Conservation (phyloP, 2,888 invertebrate genomes). For the Calliopum simillimum region DNA sequence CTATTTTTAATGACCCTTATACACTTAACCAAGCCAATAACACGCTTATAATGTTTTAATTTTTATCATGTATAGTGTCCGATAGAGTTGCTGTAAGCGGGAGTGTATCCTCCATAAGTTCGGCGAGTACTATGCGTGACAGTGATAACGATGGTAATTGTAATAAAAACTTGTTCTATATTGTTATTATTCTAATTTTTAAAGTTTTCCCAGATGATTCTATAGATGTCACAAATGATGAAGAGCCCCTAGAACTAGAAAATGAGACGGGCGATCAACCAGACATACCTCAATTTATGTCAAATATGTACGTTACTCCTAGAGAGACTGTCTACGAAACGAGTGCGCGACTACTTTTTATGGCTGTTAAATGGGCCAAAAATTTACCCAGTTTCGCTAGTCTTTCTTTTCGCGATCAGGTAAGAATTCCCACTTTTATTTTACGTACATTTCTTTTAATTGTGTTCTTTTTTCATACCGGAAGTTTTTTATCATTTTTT, state of each 20-base stretch:
- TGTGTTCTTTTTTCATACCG: too few species aligned
- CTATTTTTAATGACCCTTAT: too few species aligned
- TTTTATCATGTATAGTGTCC: slow-evolving; percentile 38
- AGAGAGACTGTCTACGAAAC: slow-evolving; percentile 95
- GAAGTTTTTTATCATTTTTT: too few species aligned
- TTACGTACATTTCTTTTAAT: too few species aligned
- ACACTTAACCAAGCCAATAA: too few species aligned
- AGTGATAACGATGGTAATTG: slow-evolving; percentile 66
- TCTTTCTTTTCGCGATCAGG: slow-evolving; percentile 96
- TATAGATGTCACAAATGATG: slow-evolving; percentile 89
- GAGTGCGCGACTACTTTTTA: slow-evolving; percentile 92
- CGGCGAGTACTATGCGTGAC: slow-evolving; percentile 63
- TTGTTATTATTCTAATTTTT: slow-evolving; percentile 1
- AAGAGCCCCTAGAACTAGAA: slow-evolving; percentile 69
- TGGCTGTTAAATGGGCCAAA: slow-evolving; percentile 99
- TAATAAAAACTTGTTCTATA: neutral
- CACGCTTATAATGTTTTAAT: neutral
- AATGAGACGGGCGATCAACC: slow-evolving; percentile 61
- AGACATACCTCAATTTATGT: slow-evolving; percentile 67
- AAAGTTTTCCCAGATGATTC: slow-evolving; percentile 78
- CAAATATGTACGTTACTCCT: slow-evolving; percentile 64
- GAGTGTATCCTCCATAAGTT: slow-evolving; percentile 66
- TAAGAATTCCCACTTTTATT: slow-evolving; percentile 67
- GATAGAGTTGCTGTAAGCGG: slow-evolving; percentile 61
- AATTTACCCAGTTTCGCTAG: slow-evolving; percentile 97